A percentile compares a stretch with the other conserved stretches of the same genome.
Conservation (phyloP, 2,113 vertebrate genomes). For the Crypturellus undulatus region DNA sequence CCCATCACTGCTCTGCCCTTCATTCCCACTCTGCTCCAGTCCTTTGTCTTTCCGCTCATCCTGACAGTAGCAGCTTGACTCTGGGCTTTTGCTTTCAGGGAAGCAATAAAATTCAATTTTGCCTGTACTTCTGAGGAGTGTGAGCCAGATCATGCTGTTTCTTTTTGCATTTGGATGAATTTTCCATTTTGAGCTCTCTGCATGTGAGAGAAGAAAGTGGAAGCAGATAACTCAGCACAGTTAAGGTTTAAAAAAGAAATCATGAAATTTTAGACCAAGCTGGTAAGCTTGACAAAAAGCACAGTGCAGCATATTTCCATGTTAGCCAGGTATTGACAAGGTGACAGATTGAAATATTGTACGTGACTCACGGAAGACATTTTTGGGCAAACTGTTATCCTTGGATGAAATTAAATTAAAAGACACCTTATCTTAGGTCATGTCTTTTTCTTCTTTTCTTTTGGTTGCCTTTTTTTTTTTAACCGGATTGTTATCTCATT, state of each 20-base stretch:
- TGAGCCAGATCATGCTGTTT: constrained; percentile 69
- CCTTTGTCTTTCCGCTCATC: neutral
- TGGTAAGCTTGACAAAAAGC: constrained; percentile 62
- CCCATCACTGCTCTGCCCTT: neutral
- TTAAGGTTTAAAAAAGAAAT: constrained; percentile 68
- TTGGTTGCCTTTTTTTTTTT: constrained; percentile 39
- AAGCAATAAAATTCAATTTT: constrained; percentile 64
- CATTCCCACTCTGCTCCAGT: neutral
- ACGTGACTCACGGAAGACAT: constrained; percentile 63
- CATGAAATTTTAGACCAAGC: constrained; percentile 73
- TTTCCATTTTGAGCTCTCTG: constrained; percentile 60
- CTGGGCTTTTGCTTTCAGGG: constrained; percentile 9
- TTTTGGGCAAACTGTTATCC: constrained; percentile 68
- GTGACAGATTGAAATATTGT: constrained; percentile 71
- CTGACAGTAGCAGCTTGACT: neutral
- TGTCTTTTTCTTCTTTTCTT: neutral
- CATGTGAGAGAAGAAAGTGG: constrained; percentile 47
- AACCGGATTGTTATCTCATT: constrained; percentile 66
- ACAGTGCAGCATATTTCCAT: constrained; percentile 65
- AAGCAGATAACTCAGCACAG: constrained; percentile 67
- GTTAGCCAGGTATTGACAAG: constrained; percentile 68
- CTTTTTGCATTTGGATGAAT: constrained; percentile 69
- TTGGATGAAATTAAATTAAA: constrained; percentile 73
- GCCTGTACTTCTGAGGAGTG: constrained; percentile 35
- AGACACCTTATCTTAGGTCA: constrained; percentile 32